Percentiles rank a stretch among this genome's conserved stretches.
Conservation (phyloP, 1,140 invertebrate species). For the Delia radicum region DNA sequence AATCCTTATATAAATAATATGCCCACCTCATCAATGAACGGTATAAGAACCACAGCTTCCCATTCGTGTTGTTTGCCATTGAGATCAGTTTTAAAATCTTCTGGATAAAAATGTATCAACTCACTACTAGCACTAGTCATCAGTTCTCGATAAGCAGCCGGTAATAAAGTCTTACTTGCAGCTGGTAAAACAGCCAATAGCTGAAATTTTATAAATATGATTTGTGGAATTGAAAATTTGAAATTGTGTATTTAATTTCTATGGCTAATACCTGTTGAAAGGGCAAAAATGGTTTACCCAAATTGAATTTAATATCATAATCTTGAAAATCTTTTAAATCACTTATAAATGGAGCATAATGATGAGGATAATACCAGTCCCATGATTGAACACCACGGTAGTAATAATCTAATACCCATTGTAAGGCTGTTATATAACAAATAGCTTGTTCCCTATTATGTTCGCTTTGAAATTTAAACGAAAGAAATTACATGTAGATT, state of each 20-base stretch:
- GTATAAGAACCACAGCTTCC: slow-evolving; percentile 96
- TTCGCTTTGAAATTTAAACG: slow-evolving; percentile 67
- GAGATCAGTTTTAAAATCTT: slow-evolving; percentile 83
- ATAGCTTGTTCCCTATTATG: slow-evolving; percentile 78
- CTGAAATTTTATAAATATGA: slow-evolving; percentile 41
- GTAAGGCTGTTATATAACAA: slow-evolving; percentile 88
- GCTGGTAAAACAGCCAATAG: slow-evolving; percentile 89
- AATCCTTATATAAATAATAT: not conserved
- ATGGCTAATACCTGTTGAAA: slow-evolving; percentile 80
- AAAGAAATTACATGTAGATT: not conserved
- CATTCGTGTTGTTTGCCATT: slow-evolving; percentile 96
- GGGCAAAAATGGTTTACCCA: slow-evolving; percentile 87
- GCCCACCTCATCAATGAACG: slow-evolving; percentile 89
- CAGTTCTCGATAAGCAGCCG: slow-evolving; percentile 76
- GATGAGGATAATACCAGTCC: slow-evolving; percentile 97
- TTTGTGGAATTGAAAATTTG: not conserved
- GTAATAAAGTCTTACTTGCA: slow-evolving; percentile 78
- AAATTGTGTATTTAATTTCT: not conserved
- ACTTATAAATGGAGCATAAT: slow-evolving; percentile 95
- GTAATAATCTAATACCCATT: slow-evolving; percentile 97
- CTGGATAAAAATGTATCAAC: slow-evolving; percentile 87
- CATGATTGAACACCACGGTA: slow-evolving; percentile 94
- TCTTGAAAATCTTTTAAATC: slow-evolving; percentile 83
- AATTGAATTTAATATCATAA: slow-evolving; percentile 74
- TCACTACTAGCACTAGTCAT: slow-evolving; percentile 82